Percentiles rank a stretch among this genome's conserved stretches.
phyloP scores from a whole-genome alignment of 2,113 vertebrate genomes.

The Callopanchax toddi region DNA sequence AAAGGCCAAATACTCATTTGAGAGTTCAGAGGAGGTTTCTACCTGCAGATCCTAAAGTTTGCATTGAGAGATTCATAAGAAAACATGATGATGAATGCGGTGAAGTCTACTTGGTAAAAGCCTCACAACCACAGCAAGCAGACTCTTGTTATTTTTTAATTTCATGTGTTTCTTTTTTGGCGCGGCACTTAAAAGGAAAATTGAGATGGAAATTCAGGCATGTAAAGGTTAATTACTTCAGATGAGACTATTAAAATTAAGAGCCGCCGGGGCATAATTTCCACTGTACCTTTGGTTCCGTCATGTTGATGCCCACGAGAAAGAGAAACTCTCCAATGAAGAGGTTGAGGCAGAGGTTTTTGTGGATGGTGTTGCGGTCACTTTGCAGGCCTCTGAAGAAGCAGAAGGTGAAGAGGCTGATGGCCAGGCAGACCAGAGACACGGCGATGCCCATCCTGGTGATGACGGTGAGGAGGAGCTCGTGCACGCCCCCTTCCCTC shows the following conservation, averaged over 20 bases:
- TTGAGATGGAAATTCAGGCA: not conserved
- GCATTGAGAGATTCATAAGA: not conserved
- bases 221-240: conserved; percentile 39
- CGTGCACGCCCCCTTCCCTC: conserved; percentile 89
- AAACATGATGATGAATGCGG: not conserved
- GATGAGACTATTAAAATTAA: conserved; percentile 17
- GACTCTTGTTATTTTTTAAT: conserved; percentile 10
- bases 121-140: not conserved
- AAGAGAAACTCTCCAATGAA: conserved; percentile 97
- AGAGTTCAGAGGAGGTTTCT: not conserved
- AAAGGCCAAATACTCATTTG: not conserved
- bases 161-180: not conserved
- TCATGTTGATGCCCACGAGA: conserved; percentile 97
- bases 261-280: not conserved
- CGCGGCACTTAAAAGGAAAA: conserved; percentile 18
- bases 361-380: conserved; percentile 98
- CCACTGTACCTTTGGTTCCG: conserved; percentile 86
- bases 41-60: conserved; percentile 2
- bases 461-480: conserved; percentile 94
- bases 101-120: conserved; percentile 14
- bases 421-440: conserved; percentile 95
- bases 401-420: conserved; percentile 99
- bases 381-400: conserved; percentile 97
- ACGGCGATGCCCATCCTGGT: conserved; percentile 96
- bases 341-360: conserved; percentile 98